phyloP scores from a whole-genome alignment of 2,888 invertebrate species.

The Phengaris arion region DNA sequence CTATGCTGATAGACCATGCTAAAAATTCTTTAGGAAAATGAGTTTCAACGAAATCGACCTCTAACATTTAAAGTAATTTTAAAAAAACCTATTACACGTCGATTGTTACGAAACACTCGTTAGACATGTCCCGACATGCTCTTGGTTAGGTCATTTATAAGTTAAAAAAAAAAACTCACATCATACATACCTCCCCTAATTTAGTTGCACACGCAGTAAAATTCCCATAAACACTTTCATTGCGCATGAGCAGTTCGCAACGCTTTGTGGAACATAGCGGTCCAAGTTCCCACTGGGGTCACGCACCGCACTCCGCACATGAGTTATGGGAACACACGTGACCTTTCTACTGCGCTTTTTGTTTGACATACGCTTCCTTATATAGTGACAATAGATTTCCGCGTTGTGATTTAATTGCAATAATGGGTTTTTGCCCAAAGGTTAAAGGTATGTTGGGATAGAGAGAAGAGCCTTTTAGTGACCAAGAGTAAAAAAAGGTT shows the following conservation, averaged over 20 bases:
- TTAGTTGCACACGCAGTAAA: not conserved
- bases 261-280: slow-evolving; percentile 30
- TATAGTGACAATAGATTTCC: slow-evolving; percentile 21
- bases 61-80: too few relatives aligned
- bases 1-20: too few relatives aligned
- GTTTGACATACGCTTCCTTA: slow-evolving; percentile 22
- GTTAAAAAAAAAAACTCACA: not conserved
- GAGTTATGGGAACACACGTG: slow-evolving; percentile 38
- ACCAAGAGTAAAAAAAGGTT: too few relatives aligned
- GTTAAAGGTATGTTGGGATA: not conserved
- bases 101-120: too few relatives aligned
- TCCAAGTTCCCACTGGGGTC: slow-evolving; percentile 1
- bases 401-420: not conserved
- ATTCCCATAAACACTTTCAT: slow-evolving; percentile 28
- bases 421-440: not conserved
- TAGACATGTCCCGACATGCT: too few relatives aligned
- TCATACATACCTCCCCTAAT: not conserved
- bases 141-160: too few relatives aligned
- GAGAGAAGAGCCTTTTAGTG: too few relatives aligned
- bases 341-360: slow-evolving; percentile 22
- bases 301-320: slow-evolving; percentile 19
- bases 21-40: too few relatives aligned
- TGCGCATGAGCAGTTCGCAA: slow-evolving; percentile 2
- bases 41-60: too few relatives aligned
- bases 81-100: too few relatives aligned